Conservation (phyloP, 2,797 vertebrate genomes). For the Rhinogobio ventralis region DNA sequence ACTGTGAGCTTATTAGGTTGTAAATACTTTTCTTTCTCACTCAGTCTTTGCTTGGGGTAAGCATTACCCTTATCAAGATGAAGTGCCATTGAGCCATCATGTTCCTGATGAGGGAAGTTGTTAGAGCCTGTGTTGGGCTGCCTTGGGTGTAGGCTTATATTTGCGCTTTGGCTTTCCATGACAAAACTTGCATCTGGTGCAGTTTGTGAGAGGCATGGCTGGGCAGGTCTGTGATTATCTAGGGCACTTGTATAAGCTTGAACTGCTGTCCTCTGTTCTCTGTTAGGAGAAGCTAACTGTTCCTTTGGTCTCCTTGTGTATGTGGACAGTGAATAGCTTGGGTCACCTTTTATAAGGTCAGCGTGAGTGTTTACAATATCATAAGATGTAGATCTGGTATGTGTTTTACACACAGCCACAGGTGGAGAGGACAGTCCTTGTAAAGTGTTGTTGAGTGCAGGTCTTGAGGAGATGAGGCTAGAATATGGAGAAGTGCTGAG, state of each 20-base stretch:
- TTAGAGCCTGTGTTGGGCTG: conserved; percentile 50
- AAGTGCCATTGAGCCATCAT: conserved; percentile 28
- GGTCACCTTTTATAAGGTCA: conserved; percentile 15
- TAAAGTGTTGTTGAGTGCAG: conserved; percentile 64
- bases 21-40: conserved; percentile 31
- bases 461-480: conserved; percentile 73
- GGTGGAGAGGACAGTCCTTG: conserved; percentile 43
- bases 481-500: conserved; percentile 78
- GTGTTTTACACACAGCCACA: neutral
- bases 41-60: conserved; percentile 50
- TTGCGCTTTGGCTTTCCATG: conserved; percentile 59
- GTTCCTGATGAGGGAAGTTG: conserved; percentile 50
- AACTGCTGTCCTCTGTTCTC: conserved; percentile 28
- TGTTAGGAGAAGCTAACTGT: conserved; percentile 5
- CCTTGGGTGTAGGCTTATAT: conserved; percentile 42
- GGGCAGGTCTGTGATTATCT: conserved; percentile 58
- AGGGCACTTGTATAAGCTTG: conserved; percentile 53
- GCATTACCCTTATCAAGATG: conserved; percentile 62
- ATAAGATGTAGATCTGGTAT: conserved; percentile 39
- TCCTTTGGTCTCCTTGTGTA: conserved; percentile 11
- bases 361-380: conserved; percentile 14
- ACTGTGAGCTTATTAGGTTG: neutral
- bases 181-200: conserved; percentile 51
- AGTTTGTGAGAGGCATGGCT: conserved; percentile 49
- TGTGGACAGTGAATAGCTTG: conserved; percentile 24